Conservation (phyloP, 2,888 invertebrate species). For the Euclidia mi region DNA sequence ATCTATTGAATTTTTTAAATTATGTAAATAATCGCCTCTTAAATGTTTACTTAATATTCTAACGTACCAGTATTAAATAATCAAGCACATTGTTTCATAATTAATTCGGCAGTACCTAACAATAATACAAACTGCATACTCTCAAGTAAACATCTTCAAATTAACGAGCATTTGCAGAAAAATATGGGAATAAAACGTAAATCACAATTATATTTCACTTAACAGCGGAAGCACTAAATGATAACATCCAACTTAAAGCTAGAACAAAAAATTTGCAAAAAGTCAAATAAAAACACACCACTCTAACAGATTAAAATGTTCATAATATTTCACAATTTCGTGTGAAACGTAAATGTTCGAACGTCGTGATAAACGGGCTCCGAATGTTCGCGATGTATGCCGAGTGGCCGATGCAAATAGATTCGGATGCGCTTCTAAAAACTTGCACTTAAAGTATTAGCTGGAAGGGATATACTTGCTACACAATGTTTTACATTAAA, state of each 20-base stretch:
- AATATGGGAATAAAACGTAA: neutral
- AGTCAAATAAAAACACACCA: slow-evolving; percentile 21
- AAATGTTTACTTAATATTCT: no score
- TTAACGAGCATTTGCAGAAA: neutral
- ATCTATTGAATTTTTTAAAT: no score
- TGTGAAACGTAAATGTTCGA: slow-evolving; percentile 67
- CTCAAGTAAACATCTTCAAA: neutral
- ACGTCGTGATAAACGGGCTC: slow-evolving; percentile 69
- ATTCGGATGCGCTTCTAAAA: slow-evolving; percentile 63
- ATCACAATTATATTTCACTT: slow-evolving; percentile 9
- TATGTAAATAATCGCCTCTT: no score
- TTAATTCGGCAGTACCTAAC: no score
- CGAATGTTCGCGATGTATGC: slow-evolving; percentile 75
- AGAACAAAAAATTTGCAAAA: slow-evolving; percentile 29
- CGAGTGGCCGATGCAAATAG: slow-evolving; percentile 76
- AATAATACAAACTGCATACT: no score
- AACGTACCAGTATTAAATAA: no score
- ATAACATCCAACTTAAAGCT: slow-evolving; percentile 1
- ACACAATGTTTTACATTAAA: no score
- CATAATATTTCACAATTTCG: slow-evolving; percentile 74
- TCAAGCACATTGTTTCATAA: no score
- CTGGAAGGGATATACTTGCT: slow-evolving; percentile 12
- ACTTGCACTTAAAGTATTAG: slow-evolving; percentile 23
- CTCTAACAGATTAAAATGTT: slow-evolving; percentile 60
- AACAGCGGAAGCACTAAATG: slow-evolving; percentile 2